phyloP scores from a whole-genome alignment of 2,113 vertebrate species.

The Seriola dumerili region DNA sequence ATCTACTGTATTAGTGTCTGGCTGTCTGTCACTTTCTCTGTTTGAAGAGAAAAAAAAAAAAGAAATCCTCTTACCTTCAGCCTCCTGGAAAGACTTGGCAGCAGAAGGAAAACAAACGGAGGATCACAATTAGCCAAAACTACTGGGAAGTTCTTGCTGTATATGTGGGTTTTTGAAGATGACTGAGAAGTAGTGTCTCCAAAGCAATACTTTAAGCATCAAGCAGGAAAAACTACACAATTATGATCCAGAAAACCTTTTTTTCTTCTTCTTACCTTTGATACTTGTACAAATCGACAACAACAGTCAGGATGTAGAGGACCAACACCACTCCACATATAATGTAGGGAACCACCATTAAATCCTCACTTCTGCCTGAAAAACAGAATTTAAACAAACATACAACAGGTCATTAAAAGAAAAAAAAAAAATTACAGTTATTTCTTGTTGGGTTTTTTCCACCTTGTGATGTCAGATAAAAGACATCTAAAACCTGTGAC shows the following conservation, averaged over 20 bases:
- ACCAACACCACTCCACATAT: constrained; percentile 23
- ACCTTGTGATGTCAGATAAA: neutral
- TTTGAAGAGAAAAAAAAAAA: neutral
- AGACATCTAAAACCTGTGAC: neutral
- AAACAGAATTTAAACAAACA: neutral
- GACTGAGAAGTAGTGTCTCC: no score
- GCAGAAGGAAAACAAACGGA: constrained; percentile 37
- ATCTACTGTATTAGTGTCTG: neutral
- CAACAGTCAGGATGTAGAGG: constrained; percentile 29
- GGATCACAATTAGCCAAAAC: neutral
- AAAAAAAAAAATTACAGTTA: neutral
- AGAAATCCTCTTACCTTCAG: constrained; percentile 47
- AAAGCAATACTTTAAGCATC: neutral
- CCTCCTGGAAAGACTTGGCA: constrained; percentile 38
- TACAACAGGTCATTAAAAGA: neutral
- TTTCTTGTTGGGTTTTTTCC: neutral
- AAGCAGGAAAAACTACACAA: no score
- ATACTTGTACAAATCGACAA: constrained; percentile 29
- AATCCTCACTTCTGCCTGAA: neutral
- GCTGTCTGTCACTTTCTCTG: neutral
- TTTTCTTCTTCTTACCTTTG: constrained; percentile 29
- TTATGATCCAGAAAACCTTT: no score
- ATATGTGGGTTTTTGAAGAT: neutral
- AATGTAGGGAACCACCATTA: neutral
- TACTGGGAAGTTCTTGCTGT: neutral